A percentile compares a stretch with the other conserved stretches of the same genome.
phyloP scores from a whole-genome alignment of 2,797 vertebrate species.

The Falco novaeseelandiae region DNA sequence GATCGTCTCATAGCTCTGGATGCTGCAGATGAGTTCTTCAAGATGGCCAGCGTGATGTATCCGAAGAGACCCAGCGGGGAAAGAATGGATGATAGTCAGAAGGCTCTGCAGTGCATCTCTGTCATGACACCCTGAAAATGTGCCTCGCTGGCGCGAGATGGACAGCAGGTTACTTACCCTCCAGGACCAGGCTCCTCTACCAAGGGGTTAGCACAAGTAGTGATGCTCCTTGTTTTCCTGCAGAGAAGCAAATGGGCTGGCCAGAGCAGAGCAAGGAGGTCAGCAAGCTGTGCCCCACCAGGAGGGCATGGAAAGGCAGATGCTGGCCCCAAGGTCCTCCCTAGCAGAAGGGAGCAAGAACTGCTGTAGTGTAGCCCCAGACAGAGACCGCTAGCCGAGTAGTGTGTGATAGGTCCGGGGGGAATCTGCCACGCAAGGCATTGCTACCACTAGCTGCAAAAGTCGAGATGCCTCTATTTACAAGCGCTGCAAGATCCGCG shows the following conservation, averaged over 20 bases:
- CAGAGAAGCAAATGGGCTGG: fast-evolving
- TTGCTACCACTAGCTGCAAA: background rate
- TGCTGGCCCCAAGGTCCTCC: background rate
- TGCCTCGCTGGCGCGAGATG: fast-evolving
- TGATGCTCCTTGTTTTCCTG: background rate
- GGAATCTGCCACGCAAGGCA: fast-evolving
- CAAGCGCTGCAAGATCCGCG: fast-evolving
- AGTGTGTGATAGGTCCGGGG: fast-evolving
- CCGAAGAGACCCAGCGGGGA: conserved; percentile 72
- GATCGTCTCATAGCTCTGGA: conserved; percentile 90
- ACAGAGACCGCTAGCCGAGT: background rate
- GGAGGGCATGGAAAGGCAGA: fast-evolving
- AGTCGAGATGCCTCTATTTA: background rate
- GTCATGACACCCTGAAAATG: conserved; percentile 37
- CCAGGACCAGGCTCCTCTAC: background rate
- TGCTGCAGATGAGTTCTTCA: conserved; percentile 88
- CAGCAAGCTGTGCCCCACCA: background rate
- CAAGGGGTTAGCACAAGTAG: background rate
- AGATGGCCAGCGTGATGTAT: conserved; percentile 81
- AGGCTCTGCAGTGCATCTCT: background rate
- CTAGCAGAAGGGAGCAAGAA: background rate
- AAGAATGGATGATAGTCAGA: background rate
- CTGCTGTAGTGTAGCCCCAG: fast-evolving
- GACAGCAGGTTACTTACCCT: background rate
- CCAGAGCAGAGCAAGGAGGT: background rate